Evolutionary conservation across 2,113 vertebrate genomes (phyloP), one percentile per base, ranked within the genome.

Genomic region (Theropithecus gelada): DNA sequence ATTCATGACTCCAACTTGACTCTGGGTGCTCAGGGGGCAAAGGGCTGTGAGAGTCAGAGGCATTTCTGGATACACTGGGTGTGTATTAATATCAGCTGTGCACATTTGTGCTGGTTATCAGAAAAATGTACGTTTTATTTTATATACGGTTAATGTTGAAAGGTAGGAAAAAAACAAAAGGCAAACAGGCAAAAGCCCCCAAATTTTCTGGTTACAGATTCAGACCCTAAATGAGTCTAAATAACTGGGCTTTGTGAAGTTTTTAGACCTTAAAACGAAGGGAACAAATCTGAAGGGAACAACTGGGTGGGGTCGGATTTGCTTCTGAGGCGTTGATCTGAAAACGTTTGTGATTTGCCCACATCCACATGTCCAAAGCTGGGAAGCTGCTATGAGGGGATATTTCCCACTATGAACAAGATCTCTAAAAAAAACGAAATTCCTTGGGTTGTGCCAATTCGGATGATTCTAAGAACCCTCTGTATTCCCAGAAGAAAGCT

Each of bases 381-480:
- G 92, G 94, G 84, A 97, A 93, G 78, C 92, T 27, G 30, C 22
- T 8, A 94, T 90, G 97, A 97, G 94, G 96, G 90, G 57, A 84
- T 92, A 96, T 93, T 97, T 96, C 95, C 96, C 88, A 85, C 89
- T 66, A 90, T 68, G 85, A 94, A 92, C 18, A 3, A 97, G 92
- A 78, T 57, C 90, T 92, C 93, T 87, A 85, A 98, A 82, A 98
- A 96, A 90, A 57, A 55, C 48, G 89, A 66, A 92, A 96, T 97
- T 95, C 96, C 96, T 94, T 90, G 94, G 93, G 94, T 97, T 94
- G 91, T 50, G 61, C 78, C 83, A 92, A 93, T 94, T 88, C 90
- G 97, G 92, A 94, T 45, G 95, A 97, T 97, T 97, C 96, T 97
- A 35, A 72, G 43, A 97, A 96, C 93, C 90, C 68, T 96, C 95